Evolutionary conservation across 2,113 vertebrate species (phyloP), one percentile per base, ranked within the genome.

Genomic region (Aviceda subcristata): DNA sequence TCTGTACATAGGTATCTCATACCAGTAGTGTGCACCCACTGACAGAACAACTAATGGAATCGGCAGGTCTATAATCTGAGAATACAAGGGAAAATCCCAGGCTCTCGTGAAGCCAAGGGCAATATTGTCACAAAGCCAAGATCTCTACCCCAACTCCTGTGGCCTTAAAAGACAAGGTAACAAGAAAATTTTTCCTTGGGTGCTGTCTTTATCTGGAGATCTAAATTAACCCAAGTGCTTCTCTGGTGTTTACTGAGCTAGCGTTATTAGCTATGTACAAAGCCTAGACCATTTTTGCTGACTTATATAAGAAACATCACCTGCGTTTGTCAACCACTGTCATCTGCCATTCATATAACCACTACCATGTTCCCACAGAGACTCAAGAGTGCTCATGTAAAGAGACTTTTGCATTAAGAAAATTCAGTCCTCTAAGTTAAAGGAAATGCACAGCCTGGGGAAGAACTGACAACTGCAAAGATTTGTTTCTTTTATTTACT

Each of bases 201-300:
- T 85, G 59, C 39, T 82, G 5, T 85, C 73, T 68, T 93, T 94
- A 94, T 94, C 95, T 88, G 81, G 12, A 86, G 32, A 97, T 96
- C 94, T 94, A 95, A 97, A 95, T 95, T 94, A 97, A 95, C 7
- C 66, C 1, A 7, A 76, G 27, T 0, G 3, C 82, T 93, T 79
- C 79, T 94, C 45, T 50, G 11, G 66, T 56, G 15, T 38, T 88
- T 92, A 91, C 88, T 30, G 18, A 86, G 68, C 62, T 62, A 16
- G 36, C 20, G 11, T 21, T 64, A 88, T 24, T 75, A 91, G 56
- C 55, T 51, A 23, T 8, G 23, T 3, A 59, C 41, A 90, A 66
- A 75, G 36, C 94, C 90, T 81, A 76, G 48, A 48, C 9, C 29
- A 8, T 21, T 77, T 88, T 74, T 96, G 82, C 85, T 74, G 60